Base-by-base conservation (phyloP, 1,140 invertebrate species). In the Drosophila sp. region DNA sequence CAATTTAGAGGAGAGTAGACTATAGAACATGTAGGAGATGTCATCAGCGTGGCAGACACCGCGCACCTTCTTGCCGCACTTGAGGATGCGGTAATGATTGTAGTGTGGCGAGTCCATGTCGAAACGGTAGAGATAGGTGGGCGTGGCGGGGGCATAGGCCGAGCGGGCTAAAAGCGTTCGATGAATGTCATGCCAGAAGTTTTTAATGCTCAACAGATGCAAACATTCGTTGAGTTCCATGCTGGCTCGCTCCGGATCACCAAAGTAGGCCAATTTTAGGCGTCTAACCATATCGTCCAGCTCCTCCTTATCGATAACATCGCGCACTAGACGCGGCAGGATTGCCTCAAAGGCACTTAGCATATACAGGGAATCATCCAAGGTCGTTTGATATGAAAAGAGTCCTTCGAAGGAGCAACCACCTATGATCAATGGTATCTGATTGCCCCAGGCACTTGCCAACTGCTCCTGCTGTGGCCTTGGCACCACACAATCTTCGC, bases 21-120 rank as follows among this genome's bases (percentile, higher is more conserved):
- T 93, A 60, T 93, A 91, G 77, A 95, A 96, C 55, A 95, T 71
- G 80, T 95, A 95, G 62, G 94, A 94, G 1, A 95, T 40, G 65
- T 96, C 95, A 66, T 96, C 95, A 0, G 93, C 94, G 78, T 96
- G 95, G 57, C 92, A 93, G 2, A 93, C 93, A 3, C 90, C 87
- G 2, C 82, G 63, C 54, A 87, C 83, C 4, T 87, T 66, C 0
- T 40, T 68, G 0, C 83, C 82, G 8, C 82, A 86, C n/a, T 79
- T 72, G 2, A 86, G 91, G 71, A 66, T 92, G 17, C 90, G 75
- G 33, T 72, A 77, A 40, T 85, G 73, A 69, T 92, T 92, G 32
- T 62, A 85, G 25, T 78, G 76, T 25, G 75, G 54, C 4, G 92
- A 90, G 38, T 93, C 91, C 65, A 93, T 82, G 30, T 91, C 91